phyloP scores from a whole-genome alignment of 2,888 invertebrate species.

The Caenorhabditis macrosperma region DNA sequence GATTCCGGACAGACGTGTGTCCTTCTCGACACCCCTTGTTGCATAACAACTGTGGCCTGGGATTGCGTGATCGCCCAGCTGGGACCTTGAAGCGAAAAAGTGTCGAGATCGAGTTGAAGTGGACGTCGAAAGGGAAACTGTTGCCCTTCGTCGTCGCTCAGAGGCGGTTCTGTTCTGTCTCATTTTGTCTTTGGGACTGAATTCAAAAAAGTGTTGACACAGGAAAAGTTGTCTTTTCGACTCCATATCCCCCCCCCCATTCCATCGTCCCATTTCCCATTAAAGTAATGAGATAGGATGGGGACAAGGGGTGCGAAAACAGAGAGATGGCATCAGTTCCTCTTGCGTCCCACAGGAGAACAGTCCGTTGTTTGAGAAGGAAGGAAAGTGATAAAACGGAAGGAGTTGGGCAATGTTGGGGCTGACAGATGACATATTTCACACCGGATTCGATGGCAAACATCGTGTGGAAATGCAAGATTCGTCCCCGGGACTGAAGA shows the following conservation, averaged over 20 bases:
- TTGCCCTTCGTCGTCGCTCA: not conserved
- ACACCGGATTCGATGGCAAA: not conserved
- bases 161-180: too few relatives aligned
- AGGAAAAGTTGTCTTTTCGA: not conserved
- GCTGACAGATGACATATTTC: constrained; percentile 3
- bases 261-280: constrained; percentile 17
- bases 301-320: constrained; percentile 25
- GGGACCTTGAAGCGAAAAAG: constrained; percentile 1
- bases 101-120: not conserved
- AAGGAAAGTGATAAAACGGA: constrained; percentile 5
- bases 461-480: not conserved
- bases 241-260: too few relatives aligned
- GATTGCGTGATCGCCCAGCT: not conserved
- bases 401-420: not conserved
- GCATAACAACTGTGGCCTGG: not conserved
- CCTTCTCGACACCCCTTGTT: not conserved
- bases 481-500: too few relatives aligned
- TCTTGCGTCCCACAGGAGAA: not conserved
- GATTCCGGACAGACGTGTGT: not conserved
- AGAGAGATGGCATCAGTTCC: constrained; percentile 37
- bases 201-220: not conserved
- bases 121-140: not conserved
- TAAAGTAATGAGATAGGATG: constrained; percentile 2
- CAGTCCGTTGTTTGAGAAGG: not conserved
- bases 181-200: too few relatives aligned